Conservation (phyloP, 2,113 vertebrate species). For the Neogobius melanostomus region DNA sequence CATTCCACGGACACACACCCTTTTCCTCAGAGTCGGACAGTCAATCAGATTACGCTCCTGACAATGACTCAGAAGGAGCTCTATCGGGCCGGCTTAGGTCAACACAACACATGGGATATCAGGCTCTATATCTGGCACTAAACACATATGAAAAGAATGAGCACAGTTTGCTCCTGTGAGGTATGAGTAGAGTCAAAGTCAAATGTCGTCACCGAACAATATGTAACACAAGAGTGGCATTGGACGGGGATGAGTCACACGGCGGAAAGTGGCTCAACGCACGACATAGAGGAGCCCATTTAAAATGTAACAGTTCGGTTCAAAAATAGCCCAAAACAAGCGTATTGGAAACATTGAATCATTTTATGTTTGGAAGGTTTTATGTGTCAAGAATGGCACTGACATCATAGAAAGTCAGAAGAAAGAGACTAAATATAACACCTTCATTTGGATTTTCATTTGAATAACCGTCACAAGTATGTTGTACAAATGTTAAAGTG, state of each 20-base stretch:
- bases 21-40: slow-evolving; percentile 51
- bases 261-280: not conserved
- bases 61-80: slow-evolving; percentile 12
- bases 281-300: not conserved
- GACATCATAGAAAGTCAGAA: not conserved
- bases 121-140: slow-evolving; percentile 14
- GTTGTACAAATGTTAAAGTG: not conserved
- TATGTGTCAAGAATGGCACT: not conserved
- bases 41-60: slow-evolving; percentile 42
- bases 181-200: slow-evolving; percentile 9
- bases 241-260: slow-evolving; percentile 18
- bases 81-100: slow-evolving; percentile 21
- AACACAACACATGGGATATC: slow-evolving; percentile 9
- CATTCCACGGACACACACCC: slow-evolving; percentile 52
- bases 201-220: slow-evolving; percentile 13
- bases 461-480: not conserved
- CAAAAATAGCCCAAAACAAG: not conserved
- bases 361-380: not conserved
- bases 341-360: not conserved
- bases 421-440: not conserved
- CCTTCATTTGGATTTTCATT: too few species aligned
- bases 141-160: slow-evolving; percentile 16
- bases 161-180: slow-evolving; percentile 15
- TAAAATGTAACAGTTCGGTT: not conserved
- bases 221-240: slow-evolving; percentile 8